phyloP scores from a whole-genome alignment of 2,888 invertebrate species.

The Trypoxylon attenuatum region DNA sequence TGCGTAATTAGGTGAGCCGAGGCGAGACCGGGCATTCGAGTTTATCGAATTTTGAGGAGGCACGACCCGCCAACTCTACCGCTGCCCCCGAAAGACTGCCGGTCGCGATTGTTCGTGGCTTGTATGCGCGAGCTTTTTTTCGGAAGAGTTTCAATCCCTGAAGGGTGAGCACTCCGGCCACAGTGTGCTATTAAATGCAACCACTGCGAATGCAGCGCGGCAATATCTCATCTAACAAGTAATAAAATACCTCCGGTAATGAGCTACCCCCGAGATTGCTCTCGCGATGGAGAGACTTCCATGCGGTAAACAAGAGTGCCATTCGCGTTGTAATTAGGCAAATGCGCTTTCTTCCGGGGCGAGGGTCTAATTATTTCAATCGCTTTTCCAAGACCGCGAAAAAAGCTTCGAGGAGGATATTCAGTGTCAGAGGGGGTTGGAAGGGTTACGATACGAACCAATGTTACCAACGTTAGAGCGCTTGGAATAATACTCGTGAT shows the following conservation, averaged over 20 bases:
- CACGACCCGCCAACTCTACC: constrained; percentile 5
- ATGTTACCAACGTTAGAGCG: no score
- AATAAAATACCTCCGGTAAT: neutral
- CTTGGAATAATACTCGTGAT: constrained; percentile 24
- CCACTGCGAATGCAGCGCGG: neutral
- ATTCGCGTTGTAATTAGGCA: no score
- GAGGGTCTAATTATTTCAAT: no score
- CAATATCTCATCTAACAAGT: neutral
- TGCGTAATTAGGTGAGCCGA: constrained; percentile 56
- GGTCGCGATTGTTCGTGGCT: neutral
- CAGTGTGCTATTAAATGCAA: neutral
- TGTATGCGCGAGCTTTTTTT: neutral
- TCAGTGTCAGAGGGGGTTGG: constrained; percentile 1
- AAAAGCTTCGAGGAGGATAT: constrained; percentile 12
- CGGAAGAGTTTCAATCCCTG: neutral
- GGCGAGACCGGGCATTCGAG: constrained; percentile 44
- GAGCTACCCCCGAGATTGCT: neutral
- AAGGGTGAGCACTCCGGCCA: neutral
- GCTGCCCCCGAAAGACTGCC: neutral
- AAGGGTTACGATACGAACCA: no score
- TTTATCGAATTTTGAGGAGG: constrained; percentile 48
- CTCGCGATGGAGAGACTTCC: neutral
- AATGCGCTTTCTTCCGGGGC: no score
- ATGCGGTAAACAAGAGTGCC: no score
- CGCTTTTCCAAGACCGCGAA: no score